Evolutionary conservation across 2,888 invertebrate species (phyloP), one percentile per base, ranked within the genome.

Genomic region (Campaea margaritaria): DNA sequence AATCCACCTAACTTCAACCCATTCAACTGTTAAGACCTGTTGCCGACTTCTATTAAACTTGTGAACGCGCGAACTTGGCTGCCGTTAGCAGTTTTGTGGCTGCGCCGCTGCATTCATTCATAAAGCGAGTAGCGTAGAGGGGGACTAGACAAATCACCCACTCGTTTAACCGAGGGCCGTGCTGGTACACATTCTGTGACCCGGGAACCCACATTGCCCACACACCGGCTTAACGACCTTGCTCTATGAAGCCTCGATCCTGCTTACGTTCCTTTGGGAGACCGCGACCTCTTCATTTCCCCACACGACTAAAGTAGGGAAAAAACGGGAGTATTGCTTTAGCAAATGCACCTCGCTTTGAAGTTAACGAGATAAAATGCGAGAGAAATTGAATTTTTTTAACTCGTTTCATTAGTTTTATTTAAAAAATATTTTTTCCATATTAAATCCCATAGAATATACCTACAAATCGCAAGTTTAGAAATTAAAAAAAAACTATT

Each of bases 61-160:
- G 27, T 31, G 14, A 36, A 41, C 27, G 21, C 16, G 15, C 39
- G 51, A 44, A 52, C 36, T 46, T 46, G 49, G 44, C 45, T 16
- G 44, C 10, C 46, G 39, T 51, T 47, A 53, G 50, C 46, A 36
- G 42, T 52, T 58, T 34, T 62, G 46, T 57, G n/a, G 42, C n/a
- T n/a, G n/a, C 48, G 59, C 45, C 31, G 50, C 54, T 63, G 58
- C 43, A 54, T 56, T 48, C 55, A 61, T 63, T 60, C 62, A 63
- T 47, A 61, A 63, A 61, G 3, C 38, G 51, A 31, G 50, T 42
- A 48, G 49, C 51, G 48, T 49, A 56, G 48, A 57, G 55, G 51
- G 49, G 44, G 47, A 52, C 59, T 66, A 55, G 55, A 60, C 47
- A 61, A 61, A 61, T 61, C 51, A 57, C 42, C 44, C 42, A 39